Percentiles rank a stretch among this genome's conserved stretches.
These are phyloP conservation scores for Percopsis omiscomaycus DNA, from an alignment of 2,797 vertebrate species.

Conservation along the genomic window DNA sequence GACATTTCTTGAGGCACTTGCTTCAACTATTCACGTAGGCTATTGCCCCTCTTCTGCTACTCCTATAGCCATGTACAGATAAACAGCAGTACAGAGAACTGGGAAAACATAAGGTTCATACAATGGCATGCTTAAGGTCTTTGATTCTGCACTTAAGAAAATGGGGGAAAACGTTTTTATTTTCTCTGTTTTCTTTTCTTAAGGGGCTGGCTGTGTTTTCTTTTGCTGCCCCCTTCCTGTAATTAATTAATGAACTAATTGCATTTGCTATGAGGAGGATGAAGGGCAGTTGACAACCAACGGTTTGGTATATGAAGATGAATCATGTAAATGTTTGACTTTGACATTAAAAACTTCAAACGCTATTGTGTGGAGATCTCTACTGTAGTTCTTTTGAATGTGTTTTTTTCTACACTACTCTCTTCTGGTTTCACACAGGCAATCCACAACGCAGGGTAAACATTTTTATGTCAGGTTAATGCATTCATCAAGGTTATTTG, in stretches of 20 bases:
- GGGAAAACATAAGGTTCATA: conserved; percentile 68
- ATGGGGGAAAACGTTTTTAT: conserved; percentile 52
- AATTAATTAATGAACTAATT: conserved; percentile 75
- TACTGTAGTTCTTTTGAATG: neutral
- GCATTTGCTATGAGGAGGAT: conserved; percentile 74
- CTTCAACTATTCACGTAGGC: conserved; percentile 18
- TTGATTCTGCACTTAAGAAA: conserved; percentile 77
- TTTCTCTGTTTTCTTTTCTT: conserved; percentile 63
- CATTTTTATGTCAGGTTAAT: neutral
- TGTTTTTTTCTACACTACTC: no score
- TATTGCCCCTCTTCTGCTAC: conserved; percentile 55
- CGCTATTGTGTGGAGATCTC: conserved; percentile 35
- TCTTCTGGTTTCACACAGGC: no score
- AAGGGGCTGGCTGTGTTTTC: conserved; percentile 52
- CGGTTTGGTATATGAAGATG: conserved; percentile 77
- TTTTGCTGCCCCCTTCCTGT: conserved; percentile 67
- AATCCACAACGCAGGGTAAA: no score
- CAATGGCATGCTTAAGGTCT: conserved; percentile 82
- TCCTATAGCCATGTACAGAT: conserved; percentile 75
- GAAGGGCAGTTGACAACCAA: conserved; percentile 62
- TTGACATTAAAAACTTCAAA: conserved; percentile 83
- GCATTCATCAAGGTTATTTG: neutral
- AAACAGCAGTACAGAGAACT: conserved; percentile 76
- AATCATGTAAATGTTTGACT: conserved; percentile 81
- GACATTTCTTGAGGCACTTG: conserved; percentile 47